Conservation (phyloP, 2,113 vertebrate genomes). For the Nesospiza acunhae region DNA sequence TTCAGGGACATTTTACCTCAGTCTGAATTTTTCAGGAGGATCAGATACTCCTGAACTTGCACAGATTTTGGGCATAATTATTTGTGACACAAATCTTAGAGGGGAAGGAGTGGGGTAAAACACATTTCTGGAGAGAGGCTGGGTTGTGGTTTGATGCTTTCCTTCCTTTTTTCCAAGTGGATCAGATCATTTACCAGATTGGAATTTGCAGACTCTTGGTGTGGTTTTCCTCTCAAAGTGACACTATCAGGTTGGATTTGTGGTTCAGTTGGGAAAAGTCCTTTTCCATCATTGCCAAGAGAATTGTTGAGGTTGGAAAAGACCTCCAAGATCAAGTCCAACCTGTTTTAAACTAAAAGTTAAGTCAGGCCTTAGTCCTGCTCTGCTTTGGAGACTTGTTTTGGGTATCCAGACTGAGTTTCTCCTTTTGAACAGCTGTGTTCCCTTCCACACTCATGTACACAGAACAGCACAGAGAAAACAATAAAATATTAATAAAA, state of each 20-base stretch:
- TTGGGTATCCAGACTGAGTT: background rate
- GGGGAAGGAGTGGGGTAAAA: background rate
- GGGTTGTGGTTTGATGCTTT: background rate
- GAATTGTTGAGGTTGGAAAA: background rate
- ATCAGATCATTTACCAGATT: background rate
- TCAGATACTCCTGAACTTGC: background rate
- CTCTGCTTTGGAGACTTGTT: background rate
- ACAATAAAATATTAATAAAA: rapidly evolving
- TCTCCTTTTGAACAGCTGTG: background rate
- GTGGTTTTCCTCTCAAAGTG: rapidly evolving
- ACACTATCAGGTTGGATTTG: background rate
- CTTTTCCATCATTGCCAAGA: background rate
- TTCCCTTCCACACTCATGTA: background rate
- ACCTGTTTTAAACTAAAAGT: background rate
- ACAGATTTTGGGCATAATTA: background rate
- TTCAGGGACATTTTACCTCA: background rate
- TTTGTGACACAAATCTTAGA: background rate
- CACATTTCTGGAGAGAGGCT: rapidly evolving
- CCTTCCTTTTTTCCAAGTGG: background rate
- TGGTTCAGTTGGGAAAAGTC: background rate
- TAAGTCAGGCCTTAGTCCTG: background rate
- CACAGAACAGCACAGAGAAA: background rate
- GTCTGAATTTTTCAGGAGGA: background rate
- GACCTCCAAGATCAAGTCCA: background rate
- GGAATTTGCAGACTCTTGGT: background rate